phyloP scores from a whole-genome alignment of 2,888 invertebrate genomes.

The Lithophane ornitopus region DNA sequence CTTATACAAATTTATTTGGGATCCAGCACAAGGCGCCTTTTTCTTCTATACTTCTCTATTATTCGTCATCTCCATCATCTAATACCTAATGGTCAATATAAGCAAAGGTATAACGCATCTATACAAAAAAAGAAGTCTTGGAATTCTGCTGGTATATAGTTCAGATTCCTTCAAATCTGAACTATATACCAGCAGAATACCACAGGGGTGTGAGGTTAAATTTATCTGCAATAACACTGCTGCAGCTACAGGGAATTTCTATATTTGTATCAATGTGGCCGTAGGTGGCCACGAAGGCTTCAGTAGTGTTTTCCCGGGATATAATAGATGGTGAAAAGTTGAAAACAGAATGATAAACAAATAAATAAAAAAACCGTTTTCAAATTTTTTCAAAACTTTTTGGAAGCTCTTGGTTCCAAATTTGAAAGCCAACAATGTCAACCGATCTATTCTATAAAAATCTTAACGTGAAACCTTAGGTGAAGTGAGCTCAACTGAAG shows the following conservation, averaged over 20 bases:
- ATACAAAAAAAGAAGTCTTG: neutral
- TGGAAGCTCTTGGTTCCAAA: neutral
- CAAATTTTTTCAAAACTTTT: too few species aligned
- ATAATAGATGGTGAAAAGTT: neutral
- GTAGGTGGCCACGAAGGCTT: neutral
- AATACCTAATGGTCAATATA: neutral
- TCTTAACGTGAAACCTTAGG: too few species aligned
- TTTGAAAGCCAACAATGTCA: neutral
- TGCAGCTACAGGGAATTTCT: neutral
- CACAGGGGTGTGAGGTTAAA: neutral
- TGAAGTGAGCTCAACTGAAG: too few species aligned
- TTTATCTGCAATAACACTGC: neutral
- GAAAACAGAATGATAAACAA: neutral
- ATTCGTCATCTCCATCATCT: too few species aligned
- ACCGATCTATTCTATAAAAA: too few species aligned
- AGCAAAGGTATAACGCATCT: neutral
- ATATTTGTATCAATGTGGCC: neutral
- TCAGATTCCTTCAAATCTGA: too few species aligned
- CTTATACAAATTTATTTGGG: too few species aligned
- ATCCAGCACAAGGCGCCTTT: too few species aligned
- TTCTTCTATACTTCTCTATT: too few species aligned
- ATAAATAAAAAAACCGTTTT: neutral
- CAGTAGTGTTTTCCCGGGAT: neutral
- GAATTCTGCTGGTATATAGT: neutral
- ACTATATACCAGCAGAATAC: too few species aligned